Evolutionary conservation across 2,888 invertebrate genomes (phyloP), one percentile per base, ranked within the genome.

Genomic region (Hipparchia sbordonii): DNA sequence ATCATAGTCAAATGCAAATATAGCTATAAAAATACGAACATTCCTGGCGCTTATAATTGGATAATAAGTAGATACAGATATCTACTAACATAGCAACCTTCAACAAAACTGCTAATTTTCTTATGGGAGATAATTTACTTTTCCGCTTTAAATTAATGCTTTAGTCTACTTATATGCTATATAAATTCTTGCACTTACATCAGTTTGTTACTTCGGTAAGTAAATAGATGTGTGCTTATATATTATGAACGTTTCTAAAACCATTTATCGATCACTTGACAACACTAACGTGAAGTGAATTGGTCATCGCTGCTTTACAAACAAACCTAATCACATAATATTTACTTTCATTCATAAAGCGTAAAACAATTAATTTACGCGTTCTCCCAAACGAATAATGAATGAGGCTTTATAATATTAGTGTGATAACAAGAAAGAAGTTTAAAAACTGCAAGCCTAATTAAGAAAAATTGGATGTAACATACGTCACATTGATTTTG

Each of bases 281-380:
- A 56, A 56, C 13, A 57, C 13, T 62, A 48, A 13, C n/a, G 48
- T 9, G 12, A 61, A 61, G 45, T 45, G 10, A 1, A 51, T 4
- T 9, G 33, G 9, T 45, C 6, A 59, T 39, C 60, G 23, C 60
- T 39, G 39, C 12, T 61, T 4, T n/a, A 39, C 45, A 45, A 39
- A 61, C 61, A 39, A n/a, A 60, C 9, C 23, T 9, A 9, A 60
- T 23, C n/a, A 23, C 23, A 23, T 23, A 23, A 23, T 33, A 23
- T 6, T 6, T 48, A 54, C 12, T 46, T 62, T 62, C 62, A 62
- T 62, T 62, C 13, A 51, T 63, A 51, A 46, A 9, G 13, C 46
- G 10, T 63, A 23, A 62, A 63, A 13, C 63, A 48, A 63, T 63
- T 9, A n/a, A 5, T 13, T 62, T 48, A 48, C 63, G 48, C 5